These are phyloP conservation scores for Drosophila repleta DNA, from an alignment of 1,140 invertebrate species.

Conservation along the genomic window DNA sequence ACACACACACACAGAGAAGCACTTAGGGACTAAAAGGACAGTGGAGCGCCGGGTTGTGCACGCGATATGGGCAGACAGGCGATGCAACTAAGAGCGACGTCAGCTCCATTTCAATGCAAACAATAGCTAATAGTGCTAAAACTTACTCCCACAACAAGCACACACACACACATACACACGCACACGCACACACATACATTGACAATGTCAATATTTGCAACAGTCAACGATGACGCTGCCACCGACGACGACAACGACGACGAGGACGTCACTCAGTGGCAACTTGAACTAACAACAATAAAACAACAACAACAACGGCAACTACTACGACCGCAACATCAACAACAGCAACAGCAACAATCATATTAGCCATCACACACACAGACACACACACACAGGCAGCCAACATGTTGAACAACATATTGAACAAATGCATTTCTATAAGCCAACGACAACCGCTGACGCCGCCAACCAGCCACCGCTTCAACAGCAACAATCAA, in stretches of 20 bases:
- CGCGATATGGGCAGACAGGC: conserved; percentile 37
- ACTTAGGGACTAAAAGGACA: conserved; percentile 31
- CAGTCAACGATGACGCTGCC: conserved; percentile 62
- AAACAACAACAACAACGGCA: conserved; percentile 28
- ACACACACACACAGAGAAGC: conserved; percentile 27
- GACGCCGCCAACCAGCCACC: conserved; percentile 48
- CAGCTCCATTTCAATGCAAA: conserved; percentile 78
- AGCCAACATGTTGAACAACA: conserved; percentile 74
- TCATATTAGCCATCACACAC: conserved; percentile 48
- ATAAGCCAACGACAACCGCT: conserved; percentile 72
- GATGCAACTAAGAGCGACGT: conserved; percentile 23
- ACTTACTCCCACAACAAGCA: conserved; percentile 68
- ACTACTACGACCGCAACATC: conserved; percentile 21
- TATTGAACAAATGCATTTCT: conserved; percentile 81
- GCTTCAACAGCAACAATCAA: conserved; percentile 34
- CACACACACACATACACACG: conserved; percentile 14
- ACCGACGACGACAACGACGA: conserved; percentile 54
- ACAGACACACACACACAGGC: conserved; percentile 33
- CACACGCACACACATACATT: conserved; percentile 47
- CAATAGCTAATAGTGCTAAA: conserved; percentile 80
- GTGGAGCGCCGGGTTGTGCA: conserved; percentile 32
- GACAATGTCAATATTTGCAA: conserved; percentile 79
- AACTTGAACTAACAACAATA: conserved; percentile 70
- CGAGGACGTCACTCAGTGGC: conserved; percentile 45
- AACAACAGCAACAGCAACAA: conserved; percentile 35